Percentiles rank a stretch among this genome's conserved stretches.
Evolutionary conservation across 2,888 invertebrate genomes (phyloP).

Genomic region (Drosophila kanekoi): DNA sequence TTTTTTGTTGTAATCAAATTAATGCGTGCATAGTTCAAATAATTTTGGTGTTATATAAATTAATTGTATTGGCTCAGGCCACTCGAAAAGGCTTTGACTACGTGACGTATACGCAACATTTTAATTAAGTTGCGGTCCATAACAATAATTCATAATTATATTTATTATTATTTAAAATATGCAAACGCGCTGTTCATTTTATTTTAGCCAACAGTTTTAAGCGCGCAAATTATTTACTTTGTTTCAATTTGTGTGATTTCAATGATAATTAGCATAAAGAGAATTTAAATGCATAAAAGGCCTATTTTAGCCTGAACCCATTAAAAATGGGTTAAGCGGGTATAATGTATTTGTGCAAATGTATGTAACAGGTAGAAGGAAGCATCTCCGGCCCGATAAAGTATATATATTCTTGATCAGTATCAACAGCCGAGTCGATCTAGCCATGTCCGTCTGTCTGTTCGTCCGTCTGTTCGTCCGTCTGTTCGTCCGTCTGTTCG

Average conservation of each 20-base stretch:
- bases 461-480: too few relatives aligned
- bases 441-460: too few relatives aligned
- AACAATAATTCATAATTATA: slow-evolving; percentile 54
- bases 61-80: slow-evolving; percentile 38
- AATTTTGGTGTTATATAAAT: slow-evolving; percentile 38
- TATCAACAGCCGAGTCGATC: too few relatives aligned
- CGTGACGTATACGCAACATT: slow-evolving; percentile 65
- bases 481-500: too few relatives aligned
- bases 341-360: too few relatives aligned
- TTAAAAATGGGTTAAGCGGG: too few relatives aligned
- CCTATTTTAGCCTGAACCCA: too few relatives aligned
- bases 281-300: slow-evolving; percentile 31
- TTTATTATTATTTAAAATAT: slow-evolving; percentile 71
- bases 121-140: slow-evolving; percentile 78
- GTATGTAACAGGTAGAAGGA: too few relatives aligned
- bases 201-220: slow-evolving; percentile 17
- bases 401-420: too few relatives aligned
- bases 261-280: slow-evolving; percentile 29
- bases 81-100: slow-evolving; percentile 22
- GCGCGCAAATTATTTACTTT: slow-evolving; percentile 30
- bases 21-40: slow-evolving; percentile 45
- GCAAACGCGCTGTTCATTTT: slow-evolving; percentile 35
- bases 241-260: slow-evolving; percentile 26
- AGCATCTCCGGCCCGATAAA: too few relatives aligned
- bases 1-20: slow-evolving; percentile 47